Evolutionary conservation across 2,888 invertebrate species (phyloP), one percentile per base, ranked within the genome.

Genomic region (Choreutis nemorana): DNA sequence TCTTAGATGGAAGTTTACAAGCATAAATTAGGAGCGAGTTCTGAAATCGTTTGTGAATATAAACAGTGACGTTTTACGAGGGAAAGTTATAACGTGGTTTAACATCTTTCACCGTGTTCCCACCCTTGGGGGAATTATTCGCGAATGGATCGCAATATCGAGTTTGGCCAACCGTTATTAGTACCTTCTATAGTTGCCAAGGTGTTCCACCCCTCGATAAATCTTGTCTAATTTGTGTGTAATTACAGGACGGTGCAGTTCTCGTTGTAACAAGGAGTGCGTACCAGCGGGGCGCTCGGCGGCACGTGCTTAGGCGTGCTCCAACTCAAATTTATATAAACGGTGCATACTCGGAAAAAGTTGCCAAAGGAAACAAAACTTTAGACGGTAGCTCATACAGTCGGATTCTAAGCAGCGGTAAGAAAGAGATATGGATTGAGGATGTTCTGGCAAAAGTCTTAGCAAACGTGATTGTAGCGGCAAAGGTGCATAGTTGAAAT

Each of bases 181-280:
- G 71, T 75, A 70, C 68, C 67, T 63, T 59, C 61, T 60, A 65
- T 70, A 73, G 78, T 78, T 78, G 67, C 75, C 63, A 77, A 78
- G 77, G 77, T 78, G 77, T 73, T 67, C 64, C 68, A 68, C 77
- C 78, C 78, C 72, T 66, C 77, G 54, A 77, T 78, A 78, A 78
- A 78, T 78, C 77, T 78, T 77, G 71, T 73, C 75, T 78, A 78
- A 78, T 78, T 78, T 78, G 75, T 78, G 75, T 77, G 78, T 78
- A 77, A 78, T 78, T 78, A 78, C 73, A 72, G 73, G 64, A 65
- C 64, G 62, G 72, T 57, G 63, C 65, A 68, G 72, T 65, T 67
- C 68, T 67, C 68, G 55, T 49, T 59, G 72, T 72, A 70, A 73
- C 78, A 65, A 75, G 75, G 72, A 75, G 66, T 72, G 72, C 70